Percentiles rank a stretch among this genome's conserved stretches.
These are phyloP conservation scores for Trypoxylus dichotomus DNA, from an alignment of 1,140 invertebrate species.

Conservation along the genomic window DNA sequence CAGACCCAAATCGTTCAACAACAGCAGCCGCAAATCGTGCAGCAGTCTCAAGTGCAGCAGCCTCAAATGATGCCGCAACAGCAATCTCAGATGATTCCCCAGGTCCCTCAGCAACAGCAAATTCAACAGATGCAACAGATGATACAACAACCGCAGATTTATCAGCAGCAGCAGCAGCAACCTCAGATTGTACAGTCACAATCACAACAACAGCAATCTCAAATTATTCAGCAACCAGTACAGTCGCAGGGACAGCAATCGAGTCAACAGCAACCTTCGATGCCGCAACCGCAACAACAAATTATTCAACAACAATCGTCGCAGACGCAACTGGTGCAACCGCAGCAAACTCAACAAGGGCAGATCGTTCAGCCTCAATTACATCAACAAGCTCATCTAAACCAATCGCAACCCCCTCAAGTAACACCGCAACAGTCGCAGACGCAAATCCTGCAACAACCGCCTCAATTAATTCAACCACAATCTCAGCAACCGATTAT, in stretches of 20 bases:
- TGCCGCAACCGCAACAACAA: conserved; percentile 3
- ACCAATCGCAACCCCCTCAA: conserved; percentile 34
- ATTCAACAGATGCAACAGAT: conserved; percentile 29
- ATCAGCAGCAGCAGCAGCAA: conserved; percentile 28
- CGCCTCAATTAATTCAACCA: conserved; percentile 31
- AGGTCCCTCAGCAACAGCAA: conserved; percentile 34
- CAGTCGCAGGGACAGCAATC: neutral
- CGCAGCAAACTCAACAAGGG: conserved; percentile 19
- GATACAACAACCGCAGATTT: conserved; percentile 26
- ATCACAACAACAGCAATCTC: conserved; percentile 34
- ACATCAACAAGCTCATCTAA: conserved; percentile 34
- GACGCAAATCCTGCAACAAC: conserved; percentile 33
- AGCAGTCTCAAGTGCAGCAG: conserved; percentile 56
- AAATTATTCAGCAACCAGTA: conserved; percentile 35
- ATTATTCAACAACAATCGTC: no score
- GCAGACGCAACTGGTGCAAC: neutral
- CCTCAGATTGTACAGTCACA: conserved; percentile 34
- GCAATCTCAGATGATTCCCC: conserved; percentile 34
- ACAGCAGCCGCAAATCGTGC: conserved; percentile 58
- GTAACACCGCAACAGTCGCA: conserved; percentile 21
- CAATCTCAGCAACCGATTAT: neutral
- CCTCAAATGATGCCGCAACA: conserved; percentile 48
- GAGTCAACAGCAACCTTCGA: neutral
- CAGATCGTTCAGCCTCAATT: conserved; percentile 18
- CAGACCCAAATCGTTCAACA: conserved; percentile 50